phyloP scores from a whole-genome alignment of 2,888 invertebrate species.

The Podabrus alpinus region DNA sequence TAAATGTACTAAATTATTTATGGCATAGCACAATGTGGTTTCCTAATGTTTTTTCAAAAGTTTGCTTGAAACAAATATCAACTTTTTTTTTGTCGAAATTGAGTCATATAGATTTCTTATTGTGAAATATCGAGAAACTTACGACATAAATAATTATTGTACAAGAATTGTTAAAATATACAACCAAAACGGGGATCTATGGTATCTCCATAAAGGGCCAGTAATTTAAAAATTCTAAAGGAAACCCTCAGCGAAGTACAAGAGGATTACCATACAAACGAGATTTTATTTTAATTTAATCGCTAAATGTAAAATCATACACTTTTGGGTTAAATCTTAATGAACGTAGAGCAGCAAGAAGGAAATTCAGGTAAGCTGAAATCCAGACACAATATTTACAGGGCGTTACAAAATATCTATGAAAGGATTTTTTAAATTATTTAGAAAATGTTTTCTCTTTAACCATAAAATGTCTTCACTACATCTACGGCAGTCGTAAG shows the following conservation, averaged over 20 bases:
- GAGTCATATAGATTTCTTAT: background rate
- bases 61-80: background rate
- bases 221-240: background rate
- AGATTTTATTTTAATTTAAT: background rate
- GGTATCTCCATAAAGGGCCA: background rate
- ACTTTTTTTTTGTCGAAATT: background rate
- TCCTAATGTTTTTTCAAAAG: background rate
- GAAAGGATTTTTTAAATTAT: too few species aligned
- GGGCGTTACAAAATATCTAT: too few species aligned
- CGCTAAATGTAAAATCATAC: background rate
- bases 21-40: background rate
- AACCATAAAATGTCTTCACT: too few species aligned
- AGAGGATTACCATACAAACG: background rate
- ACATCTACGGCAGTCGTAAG: too few species aligned
- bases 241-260: background rate
- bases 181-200: background rate
- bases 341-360: background rate
- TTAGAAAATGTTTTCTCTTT: too few species aligned
- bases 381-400: too few species aligned
- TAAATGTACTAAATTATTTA: constrained; percentile 14
- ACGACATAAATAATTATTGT: background rate
- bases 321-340: background rate
- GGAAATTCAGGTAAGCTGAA: background rate
- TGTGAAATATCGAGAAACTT: background rate
- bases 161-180: background rate